Evolutionary conservation across 2,113 vertebrate species (phyloP).

Genomic region (Oncorhynchus kisutch): DNA sequence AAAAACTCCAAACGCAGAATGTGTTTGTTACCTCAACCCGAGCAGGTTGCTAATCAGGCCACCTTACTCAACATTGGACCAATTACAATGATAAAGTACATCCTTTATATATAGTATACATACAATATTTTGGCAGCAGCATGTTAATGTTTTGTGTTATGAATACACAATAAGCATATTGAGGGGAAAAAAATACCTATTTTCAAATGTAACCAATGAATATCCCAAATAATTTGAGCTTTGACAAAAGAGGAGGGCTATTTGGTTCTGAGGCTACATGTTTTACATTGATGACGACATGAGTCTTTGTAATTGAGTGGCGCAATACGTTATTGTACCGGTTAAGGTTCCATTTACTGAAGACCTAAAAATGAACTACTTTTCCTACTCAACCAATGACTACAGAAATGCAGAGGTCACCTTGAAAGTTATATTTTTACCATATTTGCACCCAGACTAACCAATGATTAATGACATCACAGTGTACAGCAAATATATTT

Average conservation of each 20-base stretch:
- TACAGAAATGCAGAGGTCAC: background rate
- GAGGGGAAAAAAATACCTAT: background rate
- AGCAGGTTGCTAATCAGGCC: slow-evolving; percentile 1
- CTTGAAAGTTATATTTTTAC: background rate
- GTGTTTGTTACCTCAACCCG: slow-evolving; percentile 20
- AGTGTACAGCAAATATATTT: background rate
- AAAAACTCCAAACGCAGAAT: slow-evolving; percentile 13
- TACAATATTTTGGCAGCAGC: slow-evolving; percentile 29
- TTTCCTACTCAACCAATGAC: background rate
- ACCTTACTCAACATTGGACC: slow-evolving; percentile 38
- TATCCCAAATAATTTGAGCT: background rate
- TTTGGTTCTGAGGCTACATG: background rate
- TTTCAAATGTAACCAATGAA: slow-evolving; percentile 7
- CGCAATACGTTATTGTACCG: background rate
- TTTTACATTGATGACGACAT: background rate
- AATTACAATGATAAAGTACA: slow-evolving; percentile 38
- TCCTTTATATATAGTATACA: slow-evolving; percentile 35
- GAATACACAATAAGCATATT: slow-evolving; percentile 13
- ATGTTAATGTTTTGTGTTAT: slow-evolving; percentile 17
- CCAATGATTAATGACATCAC: slow-evolving; percentile 4
- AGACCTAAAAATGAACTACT: background rate
- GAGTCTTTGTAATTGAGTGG: background rate
- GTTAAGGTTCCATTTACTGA: background rate
- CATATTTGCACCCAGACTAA: slow-evolving; percentile 1
- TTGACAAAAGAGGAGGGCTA: background rate